Percentiles rank a stretch among this genome's conserved stretches.
Evolutionary conservation across 2,888 invertebrate genomes (phyloP).

Genomic region (Eudemis profundana): DNA sequence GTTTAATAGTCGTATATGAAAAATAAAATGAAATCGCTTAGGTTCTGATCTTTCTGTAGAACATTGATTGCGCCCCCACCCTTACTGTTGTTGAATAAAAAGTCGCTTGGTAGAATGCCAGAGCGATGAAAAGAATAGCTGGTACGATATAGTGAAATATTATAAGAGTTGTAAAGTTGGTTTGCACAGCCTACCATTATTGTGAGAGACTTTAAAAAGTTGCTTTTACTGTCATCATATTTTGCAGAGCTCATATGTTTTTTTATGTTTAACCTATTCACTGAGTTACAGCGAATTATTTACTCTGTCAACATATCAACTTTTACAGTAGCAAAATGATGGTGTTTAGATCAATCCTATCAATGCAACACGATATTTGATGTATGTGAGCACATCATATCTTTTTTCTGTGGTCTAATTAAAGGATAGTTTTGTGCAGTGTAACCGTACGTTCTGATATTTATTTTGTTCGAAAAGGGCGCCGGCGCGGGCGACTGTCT

Average conservation of each 20-base stretch:
- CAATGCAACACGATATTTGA: too few species aligned
- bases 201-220: background rate
- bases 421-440: slow-evolving; percentile 47
- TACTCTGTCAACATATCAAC: too few species aligned
- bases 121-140: slow-evolving; percentile 74
- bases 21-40: slow-evolving; percentile 67
- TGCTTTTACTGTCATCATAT: background rate
- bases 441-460: slow-evolving; percentile 57
- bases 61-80: slow-evolving; percentile 77
- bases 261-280: too few species aligned
- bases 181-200: slow-evolving; percentile 53
- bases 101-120: slow-evolving; percentile 80
- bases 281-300: too few species aligned
- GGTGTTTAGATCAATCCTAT: too few species aligned
- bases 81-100: slow-evolving; percentile 76
- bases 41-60: slow-evolving; percentile 67
- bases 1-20: slow-evolving; percentile 63
- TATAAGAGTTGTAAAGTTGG: slow-evolving; percentile 62
- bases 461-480: slow-evolving; percentile 64
- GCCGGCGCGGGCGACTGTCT: slow-evolving; percentile 62
- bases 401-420: too few species aligned
- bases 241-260: too few species aligned
- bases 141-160: slow-evolving; percentile 68
- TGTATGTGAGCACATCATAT: too few species aligned
- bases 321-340: too few species aligned